phyloP scores from a whole-genome alignment of 37 sponge, comb jelly and placozoan species.

The Diacarnus erythraeanus region DNA sequence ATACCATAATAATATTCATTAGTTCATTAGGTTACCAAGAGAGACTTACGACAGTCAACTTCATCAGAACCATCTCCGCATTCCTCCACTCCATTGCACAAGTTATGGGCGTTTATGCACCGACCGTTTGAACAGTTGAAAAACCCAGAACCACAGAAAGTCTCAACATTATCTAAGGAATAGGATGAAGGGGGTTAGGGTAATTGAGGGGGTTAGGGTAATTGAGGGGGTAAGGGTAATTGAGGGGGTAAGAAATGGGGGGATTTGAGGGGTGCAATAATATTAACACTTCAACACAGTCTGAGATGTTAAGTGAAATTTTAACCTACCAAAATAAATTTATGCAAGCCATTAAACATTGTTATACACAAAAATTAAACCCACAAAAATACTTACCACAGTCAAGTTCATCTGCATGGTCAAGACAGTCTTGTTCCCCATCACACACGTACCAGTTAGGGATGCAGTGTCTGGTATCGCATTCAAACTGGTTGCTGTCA shows the following conservation, averaged over 20 bases:
- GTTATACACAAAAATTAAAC: too few relatives aligned
- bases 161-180: neutral
- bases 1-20: too few relatives aligned
- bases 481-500: constrained; percentile 12
- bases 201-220: constrained; percentile 9
- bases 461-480: constrained; percentile 31
- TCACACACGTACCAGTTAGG: constrained; percentile 23
- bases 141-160: constrained; percentile 14
- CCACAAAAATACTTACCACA: constrained; percentile 31
- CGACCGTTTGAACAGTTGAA: constrained; percentile 46
- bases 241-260: neutral
- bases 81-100: constrained; percentile 40
- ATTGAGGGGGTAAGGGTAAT: constrained; percentile 12
- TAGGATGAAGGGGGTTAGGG: constrained; percentile 2
- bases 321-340: too few relatives aligned
- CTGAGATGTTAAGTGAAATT: neutral
- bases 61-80: constrained; percentile 43
- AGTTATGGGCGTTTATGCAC: constrained; percentile 24
- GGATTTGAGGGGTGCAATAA: neutral
- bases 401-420: constrained; percentile 14
- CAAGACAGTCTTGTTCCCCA: constrained; percentile 45
- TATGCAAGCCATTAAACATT: too few relatives aligned
- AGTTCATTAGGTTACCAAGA: too few relatives aligned
- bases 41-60: constrained; percentile 32
- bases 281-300: neutral